Base-by-base conservation (phyloP, 2,113 vertebrate genomes). In the Gallinago undulata region DNA sequence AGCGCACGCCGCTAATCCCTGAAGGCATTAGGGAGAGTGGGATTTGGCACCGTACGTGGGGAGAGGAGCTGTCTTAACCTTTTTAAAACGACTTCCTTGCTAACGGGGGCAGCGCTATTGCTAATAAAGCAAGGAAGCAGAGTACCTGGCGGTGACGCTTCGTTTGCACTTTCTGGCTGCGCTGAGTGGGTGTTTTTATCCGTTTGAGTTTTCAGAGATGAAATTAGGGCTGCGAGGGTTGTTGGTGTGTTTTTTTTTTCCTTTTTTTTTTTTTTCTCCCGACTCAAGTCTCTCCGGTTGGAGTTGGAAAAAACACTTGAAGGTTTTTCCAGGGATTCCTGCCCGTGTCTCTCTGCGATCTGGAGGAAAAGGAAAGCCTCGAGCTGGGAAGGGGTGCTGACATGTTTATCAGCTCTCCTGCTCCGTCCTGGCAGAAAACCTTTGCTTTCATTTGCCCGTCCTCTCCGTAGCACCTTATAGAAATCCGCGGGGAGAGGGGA, bases 11-110 rank as follows among this genome's bases (percentile, higher is more conserved):
- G 96, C 56, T 97, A 97, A 97, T 97, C 97, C 96, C 93, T 41
- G 89, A 90, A 97, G 97, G 96, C 96, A 94, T 93, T 94, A 95
- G 79, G 81, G 92, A 93, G 94, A 95, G 96, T 73, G 96, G 93
- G 97, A 93, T 96, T 96, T 96, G 93, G 95, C 95, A 96, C 94
- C 70, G 94, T 66, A 15, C 48, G 89, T 55, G 91, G 84, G 88
- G 86, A 84, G 81, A 33, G 91, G 94, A 97, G 97, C 93, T 92
- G 93, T 90, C 89, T 91, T 79, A 90, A 92, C 97, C 92, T 94
- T 94, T 93, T 55, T 59, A 45, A 68, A 97, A 88, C 88, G 79
- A 96, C 89, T 95, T 94, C 87, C 16, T 51, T 64, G 87, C 89
- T 74, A n/a, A 88, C 84, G 84, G 93, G 95, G 97, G 97, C 96